Evolutionary conservation across 2,888 invertebrate genomes (phyloP), one percentile per base, ranked within the genome.

Genomic region (Eupeodes latifasciatus): DNA sequence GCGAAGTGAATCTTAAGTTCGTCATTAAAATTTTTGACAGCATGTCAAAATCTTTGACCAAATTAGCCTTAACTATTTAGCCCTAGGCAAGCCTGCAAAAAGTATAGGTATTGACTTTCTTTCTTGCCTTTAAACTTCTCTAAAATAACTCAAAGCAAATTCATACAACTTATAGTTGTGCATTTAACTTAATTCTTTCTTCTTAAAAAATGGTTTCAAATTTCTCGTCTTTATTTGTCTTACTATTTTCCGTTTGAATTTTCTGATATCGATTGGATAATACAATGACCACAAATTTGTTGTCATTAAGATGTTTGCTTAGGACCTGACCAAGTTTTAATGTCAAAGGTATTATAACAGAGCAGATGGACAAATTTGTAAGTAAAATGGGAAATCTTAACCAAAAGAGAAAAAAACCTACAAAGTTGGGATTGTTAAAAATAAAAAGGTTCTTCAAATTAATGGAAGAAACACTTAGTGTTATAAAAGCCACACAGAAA

Each of bases 231-330:
- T 5, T 64, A 40, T 64, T 64, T 64, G 11, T 44, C 7, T 16
- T 6, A 9, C 19, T 19, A 64, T 47, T 64, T 64, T 36, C 12
- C 3, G 16, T 1, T 64, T 47, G 12, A 6, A 12, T 47, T 19
- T 64, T 16, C 27, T 19, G 44, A 47, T 64, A 12, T 44, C 12
- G 19, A 19, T 0, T 10, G 19, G 47, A 47, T 64, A 27, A 19
- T 44, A 40, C 12, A 27, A 64, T 64, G 64, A 19, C 64, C 47
- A 11, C 47, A 64, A 64, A 64, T 64, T 47, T 47, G 47, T 14
- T 64, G 64, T 47, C 47, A 64, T 47, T 64, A 64, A 47, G 40
- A 64, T 64, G 19, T 64, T 44, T 64, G 19, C 19, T 19, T 47
- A 44, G 64, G 64, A 55, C 11, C 7, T 16, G 3, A 36, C 34